These are phyloP conservation scores for Mylabris sibirica DNA, from an alignment of 2,888 invertebrate genomes.

Conservation along the genomic window DNA sequence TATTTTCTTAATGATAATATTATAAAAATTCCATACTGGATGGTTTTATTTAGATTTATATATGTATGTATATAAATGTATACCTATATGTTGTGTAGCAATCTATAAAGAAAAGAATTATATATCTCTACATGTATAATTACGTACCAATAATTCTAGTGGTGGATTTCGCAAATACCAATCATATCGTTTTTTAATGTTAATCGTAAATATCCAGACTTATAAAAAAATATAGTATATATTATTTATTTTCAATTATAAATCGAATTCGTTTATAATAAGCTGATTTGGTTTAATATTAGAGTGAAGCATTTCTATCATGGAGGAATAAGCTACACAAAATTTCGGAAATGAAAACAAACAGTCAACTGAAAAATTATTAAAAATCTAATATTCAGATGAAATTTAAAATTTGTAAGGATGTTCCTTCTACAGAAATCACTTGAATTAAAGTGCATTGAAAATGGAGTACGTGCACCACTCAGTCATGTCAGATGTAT, in stretches of 20 bases:
- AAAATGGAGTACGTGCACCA: too few relatives aligned
- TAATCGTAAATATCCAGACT: slow-evolving; percentile 7
- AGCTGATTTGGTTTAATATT: background rate
- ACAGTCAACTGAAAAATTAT: too few relatives aligned
- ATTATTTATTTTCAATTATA: background rate
- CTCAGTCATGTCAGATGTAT: too few relatives aligned
- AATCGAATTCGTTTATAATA: background rate
- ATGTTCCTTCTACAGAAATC: too few relatives aligned
- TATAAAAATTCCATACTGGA: slow-evolving; percentile 11
- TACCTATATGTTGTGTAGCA: background rate
- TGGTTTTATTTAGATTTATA: slow-evolving; percentile 11
- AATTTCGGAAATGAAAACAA: too few relatives aligned
- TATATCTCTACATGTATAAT: slow-evolving; percentile 10
- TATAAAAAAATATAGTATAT: slow-evolving; percentile 3
- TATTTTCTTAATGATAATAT: slow-evolving; percentile 10
- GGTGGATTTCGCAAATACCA: slow-evolving; percentile 7
- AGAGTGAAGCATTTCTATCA: background rate
- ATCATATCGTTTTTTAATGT: slow-evolving; percentile 3
- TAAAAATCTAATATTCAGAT: too few relatives aligned
- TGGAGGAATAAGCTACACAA: too few relatives aligned
- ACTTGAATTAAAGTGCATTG: background rate
- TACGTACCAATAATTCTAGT: slow-evolving; percentile 6
- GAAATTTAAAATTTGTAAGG: too few relatives aligned
- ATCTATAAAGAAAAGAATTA: slow-evolving; percentile 11
- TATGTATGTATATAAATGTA: background rate